Evolutionary conservation across 2,113 vertebrate genomes (phyloP).

Genomic region (Chloropsis hardwickii): DNA sequence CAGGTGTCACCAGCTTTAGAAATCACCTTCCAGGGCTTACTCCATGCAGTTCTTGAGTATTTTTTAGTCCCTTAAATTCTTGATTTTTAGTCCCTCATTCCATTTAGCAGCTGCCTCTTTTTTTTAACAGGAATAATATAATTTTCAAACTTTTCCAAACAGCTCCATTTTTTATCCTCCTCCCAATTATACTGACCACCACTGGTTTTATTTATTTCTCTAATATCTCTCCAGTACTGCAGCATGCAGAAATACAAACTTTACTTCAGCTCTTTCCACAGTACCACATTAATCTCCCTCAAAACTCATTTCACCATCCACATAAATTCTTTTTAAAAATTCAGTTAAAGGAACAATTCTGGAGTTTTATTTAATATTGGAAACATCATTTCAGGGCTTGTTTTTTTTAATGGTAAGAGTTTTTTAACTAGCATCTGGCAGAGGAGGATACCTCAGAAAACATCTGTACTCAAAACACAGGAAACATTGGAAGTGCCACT

Average conservation of each 20-base stretch:
- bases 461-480: not conserved
- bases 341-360: not conserved
- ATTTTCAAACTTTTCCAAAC: not conserved
- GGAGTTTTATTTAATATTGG: not conserved
- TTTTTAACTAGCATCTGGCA: not conserved
- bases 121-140: not conserved
- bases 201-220: conserved; percentile 31
- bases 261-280: not conserved
- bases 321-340: not conserved
- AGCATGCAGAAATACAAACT: not conserved
- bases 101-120: not conserved
- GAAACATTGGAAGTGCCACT: not conserved
- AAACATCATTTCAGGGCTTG: not conserved
- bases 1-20: not conserved
- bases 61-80: not conserved
- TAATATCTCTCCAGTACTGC: not conserved
- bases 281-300: not conserved
- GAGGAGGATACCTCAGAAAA: not conserved
- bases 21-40: not conserved
- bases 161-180: not conserved
- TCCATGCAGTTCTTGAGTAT: not conserved
- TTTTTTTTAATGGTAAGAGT: not conserved
- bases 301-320: not conserved
- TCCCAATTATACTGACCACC: not conserved
- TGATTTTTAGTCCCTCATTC: not conserved